Base-by-base conservation (phyloP, 2,113 vertebrate genomes). In the Zosterops hypoxanthus region DNA sequence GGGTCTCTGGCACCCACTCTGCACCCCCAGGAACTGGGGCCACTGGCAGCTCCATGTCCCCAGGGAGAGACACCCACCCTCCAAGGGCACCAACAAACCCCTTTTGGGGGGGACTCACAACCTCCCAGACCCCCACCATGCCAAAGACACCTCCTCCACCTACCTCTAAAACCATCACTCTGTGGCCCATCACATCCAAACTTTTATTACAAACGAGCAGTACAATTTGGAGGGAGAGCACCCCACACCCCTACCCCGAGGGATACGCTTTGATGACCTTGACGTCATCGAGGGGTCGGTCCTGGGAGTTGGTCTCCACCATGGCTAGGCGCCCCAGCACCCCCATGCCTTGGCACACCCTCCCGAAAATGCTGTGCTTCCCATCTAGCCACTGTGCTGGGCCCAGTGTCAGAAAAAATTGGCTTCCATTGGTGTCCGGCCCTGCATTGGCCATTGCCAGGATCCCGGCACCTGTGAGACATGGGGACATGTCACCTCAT, bases 391-490 rank as follows among this genome's bases (percentile, higher is more conserved):
- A 99, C 97, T 99, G 99, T 13, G 98, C 98, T 1, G 99, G 99
- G 15, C 97, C 99, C 7, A 99, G 96, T 3, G 98, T 98, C 92
- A 99, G 94, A 85, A 99, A 99, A 95, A 99, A 99, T 72, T 99
- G 99, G 97, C 99, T 99, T 29, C 99, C 99, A 2, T 99, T 99
- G 84, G 99, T 99, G 93, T 99, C 98, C 0, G 99, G 99, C 12
- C 99, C 99, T 4, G 99, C 98, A 11, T 99, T 99, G 66, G 99
- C 99, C 99, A 99, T 99, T 4, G 99, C 99, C 52, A 99, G 95
- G 94, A 99, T 99, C 50, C 99, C 99, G 1, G 99, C 99, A 5
- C 99, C 99, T 99, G 71, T 20, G 55, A 64, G 36, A 73, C 12
- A 66, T 5, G 24, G 21, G 31, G 18, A 59, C 10, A 10, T 39